Conservation (phyloP, 2,888 invertebrate genomes). For the Agrotis exclamationis region DNA sequence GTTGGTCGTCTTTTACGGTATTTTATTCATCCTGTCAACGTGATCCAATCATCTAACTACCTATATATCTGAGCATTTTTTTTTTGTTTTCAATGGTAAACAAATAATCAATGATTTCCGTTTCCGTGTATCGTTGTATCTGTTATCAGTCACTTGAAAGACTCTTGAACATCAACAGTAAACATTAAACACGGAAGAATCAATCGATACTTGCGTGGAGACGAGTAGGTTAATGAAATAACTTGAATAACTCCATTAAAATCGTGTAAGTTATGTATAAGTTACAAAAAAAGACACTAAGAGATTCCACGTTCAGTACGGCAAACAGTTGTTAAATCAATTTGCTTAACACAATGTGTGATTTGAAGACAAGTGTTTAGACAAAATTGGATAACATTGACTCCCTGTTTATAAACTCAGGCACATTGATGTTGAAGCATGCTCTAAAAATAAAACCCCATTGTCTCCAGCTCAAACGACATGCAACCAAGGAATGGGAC, state of each 20-base stretch:
- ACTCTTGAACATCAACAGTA: conserved; percentile 17
- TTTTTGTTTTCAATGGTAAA: neutral
- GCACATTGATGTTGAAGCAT: conserved; percentile 5
- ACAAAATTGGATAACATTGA: conserved; percentile 17
- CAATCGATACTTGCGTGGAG: neutral
- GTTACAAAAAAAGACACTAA: neutral
- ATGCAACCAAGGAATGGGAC: conserved; percentile 97
- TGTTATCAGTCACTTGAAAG: conserved; percentile 13
- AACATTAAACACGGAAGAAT: conserved; percentile 46
- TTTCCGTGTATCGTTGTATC: conserved; percentile 25
- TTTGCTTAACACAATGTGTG: conserved; percentile 2
- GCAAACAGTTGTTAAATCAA: neutral
- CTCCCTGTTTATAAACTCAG: conserved; percentile 35
- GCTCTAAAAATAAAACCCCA: conserved; percentile 36
- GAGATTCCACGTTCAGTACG: neutral
- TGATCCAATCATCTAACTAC: neutral
- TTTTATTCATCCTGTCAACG: neutral
- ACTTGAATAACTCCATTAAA: no score
- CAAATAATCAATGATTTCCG: conserved; percentile 14
- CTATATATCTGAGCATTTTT: no score
- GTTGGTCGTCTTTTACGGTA: no score
- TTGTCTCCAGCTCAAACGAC: conserved; percentile 95
- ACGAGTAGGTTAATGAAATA: neutral
- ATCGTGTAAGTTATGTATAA: no score
- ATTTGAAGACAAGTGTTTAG: conserved; percentile 20